Evolutionary conservation across 2,113 vertebrate species (phyloP), one percentile per base, ranked within the genome.

Genomic region (Poeciliopsis turrubarensis): DNA sequence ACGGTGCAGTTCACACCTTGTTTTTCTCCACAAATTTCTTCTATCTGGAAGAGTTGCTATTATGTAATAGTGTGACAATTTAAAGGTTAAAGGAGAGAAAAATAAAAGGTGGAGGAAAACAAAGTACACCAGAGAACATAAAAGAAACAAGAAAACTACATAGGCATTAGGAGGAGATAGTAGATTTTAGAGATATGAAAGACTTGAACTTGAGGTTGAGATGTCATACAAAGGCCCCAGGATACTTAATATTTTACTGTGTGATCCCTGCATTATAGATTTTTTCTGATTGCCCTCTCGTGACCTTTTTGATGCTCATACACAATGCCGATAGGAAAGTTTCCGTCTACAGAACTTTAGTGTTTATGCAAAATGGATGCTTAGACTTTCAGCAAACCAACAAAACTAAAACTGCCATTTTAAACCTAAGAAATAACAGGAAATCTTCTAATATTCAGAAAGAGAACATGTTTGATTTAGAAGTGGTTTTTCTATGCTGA

Each of bases 241-340:
- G 88, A 89, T 93, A 80, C 88, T 91, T 89, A 93, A 94, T 94
- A 93, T 94, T 93, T 93, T 78, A 92, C 92, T 11, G 27, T 85
- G 70, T 85, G 88, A 89, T 90, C 87, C 74, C 71, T 94, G 93
- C 89, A 91, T 92, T 91, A 88, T 92, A 81, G 86, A 90, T 94
- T 89, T 85, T 78, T 68, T 87, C 86, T 88, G 89, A 93, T 92
- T 89, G 91, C 87, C 87, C 90, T 90, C 81, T 89, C 67, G 76
- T 87, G 91, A 90, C 89, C 86, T 79, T 79, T 57, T 64, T 81
- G 81, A 74, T 79, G 51, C 81, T 78, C 79, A 79, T 68, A 81
- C 65, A 47, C 13, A 30, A 70, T 73, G 72, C 61, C 81, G 71
- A 79, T 73, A 29, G 80, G 32, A 2, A 91, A 89, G 78, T 87